Conservation (phyloP, 2,888 invertebrate genomes). For the Graphium colonna region DNA sequence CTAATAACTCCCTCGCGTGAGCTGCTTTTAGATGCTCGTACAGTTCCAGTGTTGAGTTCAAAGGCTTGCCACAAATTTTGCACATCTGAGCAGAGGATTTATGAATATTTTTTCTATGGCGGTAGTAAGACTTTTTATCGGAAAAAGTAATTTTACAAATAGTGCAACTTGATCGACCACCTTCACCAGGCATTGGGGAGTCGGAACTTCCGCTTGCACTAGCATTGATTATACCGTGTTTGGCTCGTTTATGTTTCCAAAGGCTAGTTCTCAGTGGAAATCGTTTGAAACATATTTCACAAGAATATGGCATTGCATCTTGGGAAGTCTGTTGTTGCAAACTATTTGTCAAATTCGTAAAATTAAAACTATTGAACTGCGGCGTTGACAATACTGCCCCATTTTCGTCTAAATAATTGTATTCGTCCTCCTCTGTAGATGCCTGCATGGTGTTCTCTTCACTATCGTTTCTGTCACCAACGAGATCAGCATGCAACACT, state of each 20-base stretch:
- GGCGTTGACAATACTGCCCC: conserved; percentile 66
- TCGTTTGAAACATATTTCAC: conserved; percentile 69
- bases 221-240: conserved; percentile 67
- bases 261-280: conserved; percentile 71
- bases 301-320: conserved; percentile 59
- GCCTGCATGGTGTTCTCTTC: conserved; percentile 76
- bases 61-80: conserved; percentile 82
- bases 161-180: conserved; percentile 76
- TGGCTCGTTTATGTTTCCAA: conserved; percentile 75
- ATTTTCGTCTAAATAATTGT: conserved; percentile 62
- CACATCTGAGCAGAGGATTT: conserved; percentile 79
- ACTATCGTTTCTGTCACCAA: conserved; percentile 68
- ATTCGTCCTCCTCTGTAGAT: conserved; percentile 74
- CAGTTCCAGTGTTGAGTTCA: conserved; percentile 82
- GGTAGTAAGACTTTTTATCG: conserved; percentile 80
- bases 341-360: conserved; percentile 55
- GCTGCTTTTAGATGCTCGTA: conserved; percentile 82
- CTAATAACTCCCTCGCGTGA: conserved; percentile 74
- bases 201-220: conserved; percentile 43
- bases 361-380: conserved; percentile 74
- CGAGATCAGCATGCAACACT: conserved; percentile 70
- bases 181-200: conserved; percentile 39
- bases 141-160: conserved; percentile 82
- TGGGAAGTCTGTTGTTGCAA: conserved; percentile 40
- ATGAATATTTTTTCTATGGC: conserved; percentile 80